Evolutionary conservation across 2,888 invertebrate species (phyloP).

Genomic region (Eupithecia exiguata): DNA sequence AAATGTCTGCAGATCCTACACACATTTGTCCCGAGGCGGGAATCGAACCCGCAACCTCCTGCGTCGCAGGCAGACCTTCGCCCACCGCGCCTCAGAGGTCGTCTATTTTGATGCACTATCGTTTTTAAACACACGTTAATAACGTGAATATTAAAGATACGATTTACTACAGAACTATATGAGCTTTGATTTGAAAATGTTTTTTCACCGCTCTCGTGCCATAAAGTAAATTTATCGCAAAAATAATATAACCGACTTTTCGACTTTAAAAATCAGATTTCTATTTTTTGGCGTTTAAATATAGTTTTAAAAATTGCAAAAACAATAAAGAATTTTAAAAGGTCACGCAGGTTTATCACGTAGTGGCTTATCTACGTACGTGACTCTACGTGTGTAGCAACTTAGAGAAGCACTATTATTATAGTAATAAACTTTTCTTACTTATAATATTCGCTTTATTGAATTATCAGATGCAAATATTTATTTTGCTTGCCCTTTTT

Average conservation of each 20-base stretch:
- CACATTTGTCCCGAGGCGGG: no score
- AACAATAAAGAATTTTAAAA: constrained; percentile 15
- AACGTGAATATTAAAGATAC: background rate
- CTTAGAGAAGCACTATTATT: constrained; percentile 33
- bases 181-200: background rate
- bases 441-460: background rate
- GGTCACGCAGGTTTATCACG: constrained; percentile 30
- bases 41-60: no score
- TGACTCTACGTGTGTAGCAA: constrained; percentile 41
- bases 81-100: no score
- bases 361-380: constrained; percentile 41
- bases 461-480: background rate
- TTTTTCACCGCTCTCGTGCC: background rate
- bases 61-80: no score
- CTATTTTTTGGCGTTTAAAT: background rate
- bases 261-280: background rate
- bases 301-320: background rate
- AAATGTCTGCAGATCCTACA: no score
- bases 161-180: background rate
- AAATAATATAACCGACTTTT: background rate
- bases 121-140: background rate
- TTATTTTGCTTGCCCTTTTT: background rate
- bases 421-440: background rate
- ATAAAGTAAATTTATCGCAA: background rate
- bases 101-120: background rate